Percentiles rank a stretch among this genome's conserved stretches.
phyloP scores from a whole-genome alignment of 64 coral and sea anemone species.

The Trachythela sp. region DNA sequence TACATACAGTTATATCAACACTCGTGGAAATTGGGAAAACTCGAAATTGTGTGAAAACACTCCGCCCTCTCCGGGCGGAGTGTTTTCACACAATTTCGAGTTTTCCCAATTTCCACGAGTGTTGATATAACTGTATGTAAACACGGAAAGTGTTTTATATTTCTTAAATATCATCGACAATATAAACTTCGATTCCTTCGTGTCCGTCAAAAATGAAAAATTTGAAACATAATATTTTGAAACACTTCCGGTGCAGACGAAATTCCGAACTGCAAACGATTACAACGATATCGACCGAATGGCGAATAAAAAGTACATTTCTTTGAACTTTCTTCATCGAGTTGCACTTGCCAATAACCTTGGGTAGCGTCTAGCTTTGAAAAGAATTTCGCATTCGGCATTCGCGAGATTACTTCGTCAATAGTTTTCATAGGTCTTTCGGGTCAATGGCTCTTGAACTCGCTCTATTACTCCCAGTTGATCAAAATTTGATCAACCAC shows the following conservation, averaged over 20 bases:
- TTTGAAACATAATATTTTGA: slow-evolving; percentile 9
- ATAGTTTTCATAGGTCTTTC: slow-evolving; percentile 3
- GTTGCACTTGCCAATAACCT: neutral
- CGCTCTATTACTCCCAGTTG: neutral
- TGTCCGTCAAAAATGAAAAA: slow-evolving; percentile 15
- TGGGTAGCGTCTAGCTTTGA: neutral
- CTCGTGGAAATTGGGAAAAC: too few species aligned
- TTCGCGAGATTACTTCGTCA: neutral
- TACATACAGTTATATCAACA: too few species aligned
- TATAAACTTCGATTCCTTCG: neutral
- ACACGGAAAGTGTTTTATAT: too few species aligned
- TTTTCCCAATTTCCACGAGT: too few species aligned
- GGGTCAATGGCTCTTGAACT: neutral
- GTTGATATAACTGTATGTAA: too few species aligned
- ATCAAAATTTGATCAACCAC: too few species aligned
- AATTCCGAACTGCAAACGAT: slow-evolving; percentile 1
- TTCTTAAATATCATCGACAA: too few species aligned
- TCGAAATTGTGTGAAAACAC: too few species aligned
- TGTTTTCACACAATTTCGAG: too few species aligned
- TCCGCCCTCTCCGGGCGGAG: too few species aligned
- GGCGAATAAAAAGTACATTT: neutral
- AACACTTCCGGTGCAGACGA: slow-evolving; percentile 32
- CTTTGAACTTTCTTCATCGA: neutral
- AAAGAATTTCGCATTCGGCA: slow-evolving; percentile 7
- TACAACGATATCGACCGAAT: neutral